Evolutionary conservation across 2,797 vertebrate species (phyloP).

Genomic region (Eurystomus glaucurus): DNA sequence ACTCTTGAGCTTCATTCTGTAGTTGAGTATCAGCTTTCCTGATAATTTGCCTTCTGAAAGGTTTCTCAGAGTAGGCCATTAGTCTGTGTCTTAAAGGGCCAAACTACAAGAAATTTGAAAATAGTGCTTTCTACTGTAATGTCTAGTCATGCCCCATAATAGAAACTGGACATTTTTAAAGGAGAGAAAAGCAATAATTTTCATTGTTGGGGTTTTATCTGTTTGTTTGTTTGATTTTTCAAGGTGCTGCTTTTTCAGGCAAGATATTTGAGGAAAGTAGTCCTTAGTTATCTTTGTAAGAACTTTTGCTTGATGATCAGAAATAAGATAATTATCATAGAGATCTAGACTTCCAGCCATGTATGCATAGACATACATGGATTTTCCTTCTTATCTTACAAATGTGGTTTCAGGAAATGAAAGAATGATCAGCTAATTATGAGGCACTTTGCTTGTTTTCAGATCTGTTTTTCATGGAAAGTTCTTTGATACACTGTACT

Average conservation of each 20-base stretch:
- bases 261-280: not conserved
- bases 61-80: not conserved
- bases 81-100: not conserved
- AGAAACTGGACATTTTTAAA: not conserved
- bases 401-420: not conserved
- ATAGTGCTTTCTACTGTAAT: not conserved
- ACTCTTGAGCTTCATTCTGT: not conserved
- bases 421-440: slow-evolving; percentile 28
- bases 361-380: not conserved
- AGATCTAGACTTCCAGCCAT: not conserved
- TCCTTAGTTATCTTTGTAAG: not conserved
- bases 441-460: not conserved
- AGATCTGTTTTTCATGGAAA: slow-evolving; percentile 2
- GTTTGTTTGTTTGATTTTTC: not conserved
- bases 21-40: not conserved
- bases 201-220: not conserved
- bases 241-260: not conserved
- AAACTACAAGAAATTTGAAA: not conserved
- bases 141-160: not conserved
- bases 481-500: slow-evolving; percentile 25
- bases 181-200: not conserved
- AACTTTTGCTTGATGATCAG: not conserved
- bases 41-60: not conserved
- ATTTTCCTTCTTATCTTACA: not conserved
- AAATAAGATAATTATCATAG: not conserved